These are phyloP conservation scores for Camptogramma bilineatum DNA, from an alignment of 2,888 invertebrate genomes.

Conservation along the genomic window DNA sequence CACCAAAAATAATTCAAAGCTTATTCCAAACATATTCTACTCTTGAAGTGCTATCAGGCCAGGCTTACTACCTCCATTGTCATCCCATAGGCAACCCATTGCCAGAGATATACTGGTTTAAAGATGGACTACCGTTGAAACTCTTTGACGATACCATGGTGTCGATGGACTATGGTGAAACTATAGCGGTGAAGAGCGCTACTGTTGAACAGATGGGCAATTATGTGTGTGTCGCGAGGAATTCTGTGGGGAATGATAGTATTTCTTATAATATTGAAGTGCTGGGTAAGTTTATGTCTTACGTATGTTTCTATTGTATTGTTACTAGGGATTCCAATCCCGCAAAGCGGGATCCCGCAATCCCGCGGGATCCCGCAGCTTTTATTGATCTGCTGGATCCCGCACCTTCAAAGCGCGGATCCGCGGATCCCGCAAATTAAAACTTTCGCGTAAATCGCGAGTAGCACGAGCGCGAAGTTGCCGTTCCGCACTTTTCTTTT, in stretches of 20 bases:
- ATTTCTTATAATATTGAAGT: constrained; percentile 76
- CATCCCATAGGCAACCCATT: constrained; percentile 86
- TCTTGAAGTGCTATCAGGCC: constrained; percentile 72
- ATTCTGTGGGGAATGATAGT: constrained; percentile 79
- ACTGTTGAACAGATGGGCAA: constrained; percentile 74
- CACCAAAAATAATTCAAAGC: constrained; percentile 72
- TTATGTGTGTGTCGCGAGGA: constrained; percentile 86
- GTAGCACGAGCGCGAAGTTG: no score
- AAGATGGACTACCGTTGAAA: constrained; percentile 75
- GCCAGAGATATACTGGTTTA: constrained; percentile 87
- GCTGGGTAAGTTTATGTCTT: constrained; percentile 62
- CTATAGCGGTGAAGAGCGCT: constrained; percentile 64
- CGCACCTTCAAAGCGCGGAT: no score
- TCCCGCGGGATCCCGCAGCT: no score
- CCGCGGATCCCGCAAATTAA: no score
- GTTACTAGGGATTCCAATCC: no score
- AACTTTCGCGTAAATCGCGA: no score
- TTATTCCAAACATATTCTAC: constrained; percentile 56
- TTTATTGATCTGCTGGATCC: no score
- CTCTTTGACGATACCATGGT: constrained; percentile 77
- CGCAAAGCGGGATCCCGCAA: no score
- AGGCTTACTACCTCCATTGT: constrained; percentile 80
- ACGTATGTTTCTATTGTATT: not conserved
- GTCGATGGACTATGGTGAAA: constrained; percentile 69
- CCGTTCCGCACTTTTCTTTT: no score